Base-by-base conservation (phyloP, 2,888 invertebrate genomes). In the Macrosiphum euphorbiae region DNA sequence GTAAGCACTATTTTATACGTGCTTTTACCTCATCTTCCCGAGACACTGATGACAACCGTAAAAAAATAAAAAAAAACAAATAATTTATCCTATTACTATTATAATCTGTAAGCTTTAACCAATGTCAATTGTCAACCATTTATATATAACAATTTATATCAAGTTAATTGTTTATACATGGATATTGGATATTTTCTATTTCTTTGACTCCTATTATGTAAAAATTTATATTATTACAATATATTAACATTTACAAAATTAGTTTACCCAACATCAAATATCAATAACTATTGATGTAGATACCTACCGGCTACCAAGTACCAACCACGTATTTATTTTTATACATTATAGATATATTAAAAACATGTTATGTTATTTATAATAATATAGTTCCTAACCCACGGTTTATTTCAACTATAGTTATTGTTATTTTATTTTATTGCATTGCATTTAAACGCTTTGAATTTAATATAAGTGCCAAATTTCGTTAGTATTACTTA, bases 351-450 rank as follows among this genome's bases (percentile, higher is more conserved):
- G 20, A 11, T 78, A 35, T 35, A 78, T 78, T 78, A 78, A 35
- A 78, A 78, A 7, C 35, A 20, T 8, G 8, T 78, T 78, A n/a
- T 78, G 20, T 35, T 78, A 78, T 78, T 78, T 78, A 78, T 78
- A 78, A 41, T 78, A 78, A 78, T 78, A 35, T 8, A 78, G 78
- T 55, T n/a, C 67, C 67, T n/a, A 78, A 35, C 41, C 55, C 26
- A 41, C 26, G 35, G 28, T 41, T 88, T 88, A 88, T 10, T 88
- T 88, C 13, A 52, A 55, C 50, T 55, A 24, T 55, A 88, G 35
- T 88, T 55, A 41, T 88, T 55, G 35, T 88, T 35, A 35, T 88
- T 88, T 58, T 24, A 88, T 88, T 88, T 55, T 16, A 55, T 88
- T 28, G 41, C 8, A 50, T 50, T 44, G 44, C 88, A 88, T 85